phyloP scores from a whole-genome alignment of 2,113 vertebrate species.

The Turnix velox region DNA sequence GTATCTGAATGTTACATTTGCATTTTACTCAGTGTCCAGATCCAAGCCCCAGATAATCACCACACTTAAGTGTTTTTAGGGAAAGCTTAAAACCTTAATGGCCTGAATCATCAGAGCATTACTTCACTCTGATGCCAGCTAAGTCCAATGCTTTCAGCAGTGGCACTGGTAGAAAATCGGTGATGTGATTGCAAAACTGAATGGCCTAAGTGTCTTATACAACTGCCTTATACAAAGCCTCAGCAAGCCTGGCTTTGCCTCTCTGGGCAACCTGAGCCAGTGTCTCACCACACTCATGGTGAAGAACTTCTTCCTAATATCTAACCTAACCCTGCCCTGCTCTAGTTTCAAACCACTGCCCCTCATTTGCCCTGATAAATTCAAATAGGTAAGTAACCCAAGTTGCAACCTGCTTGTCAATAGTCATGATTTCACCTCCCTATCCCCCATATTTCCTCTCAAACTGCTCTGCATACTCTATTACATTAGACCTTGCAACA shows the following conservation, averaged over 20 bases:
- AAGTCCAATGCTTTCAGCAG: conserved; percentile 44
- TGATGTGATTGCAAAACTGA: neutral
- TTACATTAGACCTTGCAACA: neutral
- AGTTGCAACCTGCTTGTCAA: neutral
- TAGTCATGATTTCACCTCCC: neutral
- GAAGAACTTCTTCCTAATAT: too few relatives aligned
- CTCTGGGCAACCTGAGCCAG: too few relatives aligned
- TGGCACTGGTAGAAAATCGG: neutral
- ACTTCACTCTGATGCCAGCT: conserved; percentile 6
- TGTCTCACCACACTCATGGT: too few relatives aligned
- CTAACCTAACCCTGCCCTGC: too few relatives aligned
- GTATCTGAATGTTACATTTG: neutral
- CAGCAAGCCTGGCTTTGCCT: too few relatives aligned
- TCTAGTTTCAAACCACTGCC: too few relatives aligned
- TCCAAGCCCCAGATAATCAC: conserved; percentile 48
- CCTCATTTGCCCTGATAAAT: too few relatives aligned
- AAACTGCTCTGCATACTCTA: neutral
- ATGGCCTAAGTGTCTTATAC: neutral
- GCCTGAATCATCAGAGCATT: conserved; percentile 51
- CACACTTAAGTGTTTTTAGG: conserved; percentile 26
- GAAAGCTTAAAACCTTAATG: conserved; percentile 59
- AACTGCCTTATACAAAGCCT: too few relatives aligned
- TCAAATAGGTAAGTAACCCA: neutral
- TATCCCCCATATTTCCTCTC: neutral
- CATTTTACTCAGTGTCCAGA: conserved; percentile 35